Percentiles rank a stretch among this genome's conserved stretches.
These are phyloP conservation scores for Tragelaphus imberbis DNA, from an alignment of 2,113 vertebrate genomes.

Conservation along the genomic window DNA sequence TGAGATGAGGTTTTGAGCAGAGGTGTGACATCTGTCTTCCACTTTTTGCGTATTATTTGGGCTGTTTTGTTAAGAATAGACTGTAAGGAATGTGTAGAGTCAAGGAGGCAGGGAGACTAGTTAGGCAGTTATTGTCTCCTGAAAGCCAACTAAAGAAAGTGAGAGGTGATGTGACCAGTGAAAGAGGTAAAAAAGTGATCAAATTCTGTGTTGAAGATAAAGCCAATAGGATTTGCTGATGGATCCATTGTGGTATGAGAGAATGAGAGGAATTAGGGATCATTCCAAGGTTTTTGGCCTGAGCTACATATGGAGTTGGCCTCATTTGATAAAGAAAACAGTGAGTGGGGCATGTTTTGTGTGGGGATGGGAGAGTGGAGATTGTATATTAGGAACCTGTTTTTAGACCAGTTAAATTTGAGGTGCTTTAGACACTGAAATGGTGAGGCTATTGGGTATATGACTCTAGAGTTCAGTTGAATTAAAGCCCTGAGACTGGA, in stretches of 20 bases:
- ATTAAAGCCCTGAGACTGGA: background rate
- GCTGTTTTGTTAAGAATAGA: background rate
- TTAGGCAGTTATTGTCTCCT: background rate
- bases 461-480: background rate
- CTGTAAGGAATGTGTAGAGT: background rate
- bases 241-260: background rate
- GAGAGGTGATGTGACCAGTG: background rate
- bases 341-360: background rate
- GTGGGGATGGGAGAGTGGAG: background rate
- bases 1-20: background rate
- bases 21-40: background rate
- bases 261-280: background rate
- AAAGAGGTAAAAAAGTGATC: background rate
- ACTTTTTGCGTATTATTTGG: background rate
- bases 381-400: background rate
- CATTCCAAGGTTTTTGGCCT: background rate
- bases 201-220: background rate
- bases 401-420: background rate
- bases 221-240: background rate
- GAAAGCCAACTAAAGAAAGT: background rate
- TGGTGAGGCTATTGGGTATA: background rate
- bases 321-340: background rate
- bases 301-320: background rate
- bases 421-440: background rate
- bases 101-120: background rate